Percentiles rank a stretch among this genome's conserved stretches.
Evolutionary conservation across 2,113 vertebrate species (phyloP).

Genomic region (Numenius arquata): DNA sequence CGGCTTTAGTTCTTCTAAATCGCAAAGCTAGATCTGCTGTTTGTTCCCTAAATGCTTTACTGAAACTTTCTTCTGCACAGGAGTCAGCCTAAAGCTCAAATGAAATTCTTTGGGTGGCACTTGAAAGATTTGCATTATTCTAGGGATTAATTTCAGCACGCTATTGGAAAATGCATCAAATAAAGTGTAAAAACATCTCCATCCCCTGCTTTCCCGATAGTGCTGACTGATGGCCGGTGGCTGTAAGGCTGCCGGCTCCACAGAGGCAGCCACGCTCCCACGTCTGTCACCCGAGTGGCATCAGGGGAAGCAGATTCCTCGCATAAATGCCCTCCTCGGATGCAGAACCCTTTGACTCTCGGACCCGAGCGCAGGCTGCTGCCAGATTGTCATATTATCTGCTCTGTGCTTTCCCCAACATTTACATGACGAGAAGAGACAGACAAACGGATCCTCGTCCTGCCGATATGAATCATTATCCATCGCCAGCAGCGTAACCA

Average conservation of each 20-base stretch:
- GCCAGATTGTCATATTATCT: not conserved
- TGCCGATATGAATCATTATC: not conserved
- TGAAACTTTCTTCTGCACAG: not conserved
- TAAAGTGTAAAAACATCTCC: not conserved
- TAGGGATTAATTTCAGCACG: not conserved
- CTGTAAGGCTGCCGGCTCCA: not conserved
- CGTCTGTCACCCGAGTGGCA: not conserved
- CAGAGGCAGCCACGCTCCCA: not conserved
- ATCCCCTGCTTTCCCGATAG: not conserved
- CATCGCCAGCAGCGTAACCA: not conserved
- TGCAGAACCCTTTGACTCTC: not conserved
- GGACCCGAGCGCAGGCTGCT: not conserved
- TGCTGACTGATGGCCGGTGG: not conserved
- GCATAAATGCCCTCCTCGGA: not conserved
- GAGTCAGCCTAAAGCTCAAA: not conserved
- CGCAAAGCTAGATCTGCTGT: not conserved
- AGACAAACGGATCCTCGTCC: conserved; percentile 18
- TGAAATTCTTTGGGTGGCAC: not conserved
- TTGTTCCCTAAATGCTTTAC: not conserved
- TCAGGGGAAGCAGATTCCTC: not conserved
- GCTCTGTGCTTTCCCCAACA: not conserved
- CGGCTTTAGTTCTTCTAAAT: not conserved
- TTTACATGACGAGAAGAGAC: conserved; percentile 5
- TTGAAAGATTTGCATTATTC: not conserved
- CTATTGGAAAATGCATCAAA: not conserved